A percentile compares a stretch with the other conserved stretches of the same genome.
phyloP scores from a whole-genome alignment of 2,888 invertebrate genomes.

The Prosapia bicincta region DNA sequence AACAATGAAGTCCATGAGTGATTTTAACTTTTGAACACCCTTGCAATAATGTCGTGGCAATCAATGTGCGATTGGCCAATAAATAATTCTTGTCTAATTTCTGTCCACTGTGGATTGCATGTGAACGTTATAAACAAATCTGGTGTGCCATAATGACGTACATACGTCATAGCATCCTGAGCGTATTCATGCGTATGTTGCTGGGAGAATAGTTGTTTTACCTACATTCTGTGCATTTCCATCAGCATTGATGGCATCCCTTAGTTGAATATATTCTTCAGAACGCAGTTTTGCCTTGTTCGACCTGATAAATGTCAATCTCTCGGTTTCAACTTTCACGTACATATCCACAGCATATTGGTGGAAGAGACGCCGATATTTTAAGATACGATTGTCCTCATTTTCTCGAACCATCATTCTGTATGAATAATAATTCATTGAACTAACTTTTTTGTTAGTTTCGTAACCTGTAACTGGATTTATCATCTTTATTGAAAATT shows the following conservation, averaged over 20 bases:
- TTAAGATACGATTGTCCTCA: constrained; percentile 16
- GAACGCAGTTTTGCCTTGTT: constrained; percentile 42
- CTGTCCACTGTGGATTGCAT: constrained; percentile 41
- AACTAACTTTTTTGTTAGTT: constrained; percentile 25
- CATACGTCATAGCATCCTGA: constrained; percentile 43
- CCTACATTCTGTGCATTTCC: constrained; percentile 37
- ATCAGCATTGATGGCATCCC: constrained; percentile 40
- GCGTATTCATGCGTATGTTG: constrained; percentile 42
- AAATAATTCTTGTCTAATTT: constrained; percentile 36
- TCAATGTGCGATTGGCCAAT: constrained; percentile 32
- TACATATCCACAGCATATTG: constrained; percentile 41
- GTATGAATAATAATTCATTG: constrained; percentile 37
- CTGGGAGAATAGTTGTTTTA: constrained; percentile 39
- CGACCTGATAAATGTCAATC: constrained; percentile 39
- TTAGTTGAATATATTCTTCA: constrained; percentile 43
- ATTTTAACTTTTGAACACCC: no score
- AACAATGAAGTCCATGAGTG: no score
- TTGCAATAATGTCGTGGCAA: constrained; percentile 40
- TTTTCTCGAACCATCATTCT: constrained; percentile 23
- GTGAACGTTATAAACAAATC: constrained; percentile 41
- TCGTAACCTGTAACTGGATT: constrained; percentile 22
- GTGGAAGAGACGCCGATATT: constrained; percentile 31
- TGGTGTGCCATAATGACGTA: constrained; percentile 38
- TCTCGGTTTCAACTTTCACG: constrained; percentile 43
- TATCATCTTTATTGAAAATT: constrained; percentile 26